Base-by-base conservation (phyloP, 2,888 invertebrate species). In the Dasysyrphus albostriatus region DNA sequence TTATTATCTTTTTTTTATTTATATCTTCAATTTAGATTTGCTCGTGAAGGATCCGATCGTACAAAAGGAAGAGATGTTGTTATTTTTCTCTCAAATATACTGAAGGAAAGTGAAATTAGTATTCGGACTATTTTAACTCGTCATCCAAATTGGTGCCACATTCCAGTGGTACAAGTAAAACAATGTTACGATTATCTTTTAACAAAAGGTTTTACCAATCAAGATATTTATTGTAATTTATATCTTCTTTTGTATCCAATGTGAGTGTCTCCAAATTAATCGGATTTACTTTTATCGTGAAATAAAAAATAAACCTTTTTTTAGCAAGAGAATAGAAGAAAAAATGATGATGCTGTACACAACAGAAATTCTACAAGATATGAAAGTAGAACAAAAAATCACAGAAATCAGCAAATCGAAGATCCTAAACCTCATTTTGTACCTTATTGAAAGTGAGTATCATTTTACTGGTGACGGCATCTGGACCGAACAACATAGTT, bases 381-480 rank as follows among this genome's bases (percentile, higher is more conserved):
- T 91, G 0, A 89, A 91, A 54, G 34, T 92, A 10, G 83, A 89
- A 5, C 89, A 87, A 89, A 89, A 87, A 14, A 93, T 92, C 7
- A 32, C 88, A 0, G 79, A 89, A 0, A 89, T 95, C 1, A 93
- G 92, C 0, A 94, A 94, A 61, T 90, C 91, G 16, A 94, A 95
- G 85, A 92, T 94, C 65, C 91, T 97, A 19, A 95, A 95, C 65
- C 91, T 96, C 39, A 94, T 95, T 70, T 90, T 96, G 58, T 97
- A 97, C 90, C 93, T 95, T 76, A 94, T 97, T 29, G 97, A 97
- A 91, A 94, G 94, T 88, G 94, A 95, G 89, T 94, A 95, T 91
- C 95, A 96, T 91, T 97, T 97, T 89, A 95, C 95, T 14, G 96
- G 96, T 0, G 95, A 96, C 90, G 96, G 96, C 0, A 94, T 97